phyloP scores from a whole-genome alignment of 92 coral and sea anemone genomes.

The Phenganax marumi region DNA sequence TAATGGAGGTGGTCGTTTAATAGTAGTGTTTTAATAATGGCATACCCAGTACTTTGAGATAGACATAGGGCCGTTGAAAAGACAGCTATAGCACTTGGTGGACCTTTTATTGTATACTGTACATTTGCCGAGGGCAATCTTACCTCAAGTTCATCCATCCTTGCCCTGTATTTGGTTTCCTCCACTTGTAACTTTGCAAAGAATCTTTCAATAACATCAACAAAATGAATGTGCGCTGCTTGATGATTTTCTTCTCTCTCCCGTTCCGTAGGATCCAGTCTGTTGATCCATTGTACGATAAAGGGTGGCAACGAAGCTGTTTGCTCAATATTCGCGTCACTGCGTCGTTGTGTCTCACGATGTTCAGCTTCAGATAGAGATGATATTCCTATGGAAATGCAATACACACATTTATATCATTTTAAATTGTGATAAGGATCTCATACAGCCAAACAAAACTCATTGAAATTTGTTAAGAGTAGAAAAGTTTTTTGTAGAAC shows the following conservation, averaged over 20 bases:
- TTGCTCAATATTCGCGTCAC: conserved; percentile 86
- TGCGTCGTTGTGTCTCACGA: conserved; percentile 93
- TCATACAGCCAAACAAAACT: too few relatives aligned
- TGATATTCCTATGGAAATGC: conserved; percentile 61
- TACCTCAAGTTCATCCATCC: conserved; percentile 99
- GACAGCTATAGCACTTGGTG: neutral
- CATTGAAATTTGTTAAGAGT: too few relatives aligned
- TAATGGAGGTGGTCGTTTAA: too few relatives aligned
- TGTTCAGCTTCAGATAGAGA: conserved; percentile 88
- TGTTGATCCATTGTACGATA: conserved; percentile 81
- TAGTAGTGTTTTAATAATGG: too few relatives aligned
- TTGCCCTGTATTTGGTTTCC: conserved; percentile 81
- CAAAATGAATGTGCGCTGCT: conserved; percentile 81
- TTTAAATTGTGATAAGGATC: neutral
- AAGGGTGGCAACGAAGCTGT: conserved; percentile 90
- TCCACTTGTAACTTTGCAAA: conserved; percentile 91
- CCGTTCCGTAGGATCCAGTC: conserved; percentile 74
- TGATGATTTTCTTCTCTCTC: conserved; percentile 74
- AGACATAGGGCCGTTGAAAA: too few relatives aligned
- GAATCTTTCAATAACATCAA: conserved; percentile 82
- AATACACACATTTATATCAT: neutral
- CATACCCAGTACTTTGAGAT: neutral
- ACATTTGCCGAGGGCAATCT: neutral
- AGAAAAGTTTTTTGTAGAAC: too few relatives aligned
- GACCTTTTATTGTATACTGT: neutral